These are phyloP conservation scores for Microplitis demolitor DNA, from an alignment of 1,140 invertebrate species.

Conservation along the genomic window DNA sequence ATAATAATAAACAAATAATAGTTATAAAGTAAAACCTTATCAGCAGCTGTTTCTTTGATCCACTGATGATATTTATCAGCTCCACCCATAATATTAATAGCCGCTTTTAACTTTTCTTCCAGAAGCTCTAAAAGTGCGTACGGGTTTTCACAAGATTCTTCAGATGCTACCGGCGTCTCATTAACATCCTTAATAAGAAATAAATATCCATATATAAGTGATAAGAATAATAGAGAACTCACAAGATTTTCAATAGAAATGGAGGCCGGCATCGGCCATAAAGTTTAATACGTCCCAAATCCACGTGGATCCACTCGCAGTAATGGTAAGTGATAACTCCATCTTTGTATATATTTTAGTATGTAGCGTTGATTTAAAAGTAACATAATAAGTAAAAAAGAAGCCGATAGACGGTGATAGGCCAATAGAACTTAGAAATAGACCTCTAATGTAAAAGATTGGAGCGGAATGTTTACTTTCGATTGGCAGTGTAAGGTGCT, in stretches of 20 bases:
- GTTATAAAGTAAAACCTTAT: conserved; percentile 35
- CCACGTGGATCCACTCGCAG: neutral
- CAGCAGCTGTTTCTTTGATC: conserved; percentile 31
- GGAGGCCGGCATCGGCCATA: neutral
- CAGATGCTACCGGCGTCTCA: conserved; percentile 48
- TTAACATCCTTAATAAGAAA: conserved; percentile 46
- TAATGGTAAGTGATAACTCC: neutral
- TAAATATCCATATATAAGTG: neutral
- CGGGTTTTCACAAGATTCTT: conserved; percentile 47
- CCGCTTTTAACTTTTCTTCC: conserved; percentile 49
- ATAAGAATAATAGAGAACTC: neutral
- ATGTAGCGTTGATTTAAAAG: neutral
- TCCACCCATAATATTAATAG: conserved; percentile 43
- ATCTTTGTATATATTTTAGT: neutral
- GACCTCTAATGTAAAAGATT: neutral
- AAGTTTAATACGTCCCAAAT: neutral
- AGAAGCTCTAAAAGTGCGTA: conserved; percentile 55
- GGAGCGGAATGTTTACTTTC: conserved; percentile 39
- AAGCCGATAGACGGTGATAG: neutral
- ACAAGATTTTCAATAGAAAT: neutral
- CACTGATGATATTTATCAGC: conserved; percentile 40
- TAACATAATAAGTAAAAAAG: neutral
- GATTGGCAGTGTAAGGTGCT: conserved; percentile 39
- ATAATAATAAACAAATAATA: neutral
- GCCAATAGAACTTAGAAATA: neutral